These are phyloP conservation scores for Ciconia stormi DNA, from an alignment of 2,113 vertebrate genomes.

Conservation along the genomic window DNA sequence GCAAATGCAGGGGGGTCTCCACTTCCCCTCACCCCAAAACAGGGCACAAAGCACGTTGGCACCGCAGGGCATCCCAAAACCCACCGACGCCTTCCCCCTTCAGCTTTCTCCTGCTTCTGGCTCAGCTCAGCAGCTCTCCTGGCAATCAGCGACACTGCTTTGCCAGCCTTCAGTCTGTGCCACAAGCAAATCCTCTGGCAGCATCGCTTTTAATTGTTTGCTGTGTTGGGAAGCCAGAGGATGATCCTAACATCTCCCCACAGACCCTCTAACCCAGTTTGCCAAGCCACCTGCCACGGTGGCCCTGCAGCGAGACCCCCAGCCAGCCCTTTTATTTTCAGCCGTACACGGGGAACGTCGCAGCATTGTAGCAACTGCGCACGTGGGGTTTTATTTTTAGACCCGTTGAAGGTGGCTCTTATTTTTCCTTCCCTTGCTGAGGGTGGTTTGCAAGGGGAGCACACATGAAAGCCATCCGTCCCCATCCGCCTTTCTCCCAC, in stretches of 20 bases:
- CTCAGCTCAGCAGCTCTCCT: neutral
- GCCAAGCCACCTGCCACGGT: neutral
- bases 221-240: rapidly evolving
- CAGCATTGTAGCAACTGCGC: neutral
- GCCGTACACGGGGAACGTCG: neutral
- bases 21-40: neutral
- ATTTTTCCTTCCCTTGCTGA: neutral
- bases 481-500: neutral
- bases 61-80: neutral
- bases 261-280: neutral
- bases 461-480: neutral
- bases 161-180: rapidly evolving
- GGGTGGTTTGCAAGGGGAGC: neutral
- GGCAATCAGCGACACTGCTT: rapidly evolving
- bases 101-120: neutral
- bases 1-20: rapidly evolving
- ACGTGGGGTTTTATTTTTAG: neutral
- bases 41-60: too few relatives aligned
- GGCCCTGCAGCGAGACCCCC: neutral
- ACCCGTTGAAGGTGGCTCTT: neutral
- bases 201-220: neutral
- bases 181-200: neutral
- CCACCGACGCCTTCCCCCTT: rapidly evolving
- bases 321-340: neutral
- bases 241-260: rapidly evolving